Base-by-base conservation (phyloP, 2,888 invertebrate genomes). In the Torymus texanus region DNA sequence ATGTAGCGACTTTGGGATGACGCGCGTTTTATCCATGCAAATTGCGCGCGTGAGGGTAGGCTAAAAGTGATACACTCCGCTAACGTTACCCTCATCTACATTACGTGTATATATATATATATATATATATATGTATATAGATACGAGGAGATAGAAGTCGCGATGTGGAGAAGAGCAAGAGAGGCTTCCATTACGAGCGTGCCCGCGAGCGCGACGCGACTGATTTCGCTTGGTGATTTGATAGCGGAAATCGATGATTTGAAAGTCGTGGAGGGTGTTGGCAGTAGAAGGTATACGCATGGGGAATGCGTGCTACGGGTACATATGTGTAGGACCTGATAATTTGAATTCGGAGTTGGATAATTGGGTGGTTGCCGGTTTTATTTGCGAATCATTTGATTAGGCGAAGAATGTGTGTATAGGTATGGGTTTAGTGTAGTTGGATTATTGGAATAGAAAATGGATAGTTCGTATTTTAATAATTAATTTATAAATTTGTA, bases 161-260 rank as follows among this genome's bases (percentile, higher is more conserved):
- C 13, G 21, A n/a, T 13, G 53, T 16, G 51, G 41, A 41, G 41
- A 41, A 41, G 41, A 41, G 41, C 8, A 8, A 41, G 41, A 41
- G 41, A 41, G 41, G 41, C 41, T 41, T 41, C 41, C 41, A 41
- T 41, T 41, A 41, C 41, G 41, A 5, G 8, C 41, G 41, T 41
- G 41, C 41, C 41, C 41, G 41, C 41, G 8, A 41, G 41, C 41
- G 8, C 41, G 41, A 8, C 41, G 41, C 41, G 24, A 67, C 55
- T 67, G 18, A 4, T n/a, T 14, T 41, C 41, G 41, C 51, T 68
- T 16, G 41, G 21, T 61, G 55, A 68, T 75, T 68, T 41, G 62
- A 72, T 72, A 61, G 55, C 50, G 75, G 67, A 75, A 67, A 75
- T 75, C 75, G 68, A 75, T 75, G 14, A 61, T 75, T 75, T 62